Percentiles rank a stretch among this genome's conserved stretches.
These are phyloP conservation scores for Zaprionus gabonicus DNA, from an alignment of 1,140 invertebrate species.

Conservation along the genomic window DNA sequence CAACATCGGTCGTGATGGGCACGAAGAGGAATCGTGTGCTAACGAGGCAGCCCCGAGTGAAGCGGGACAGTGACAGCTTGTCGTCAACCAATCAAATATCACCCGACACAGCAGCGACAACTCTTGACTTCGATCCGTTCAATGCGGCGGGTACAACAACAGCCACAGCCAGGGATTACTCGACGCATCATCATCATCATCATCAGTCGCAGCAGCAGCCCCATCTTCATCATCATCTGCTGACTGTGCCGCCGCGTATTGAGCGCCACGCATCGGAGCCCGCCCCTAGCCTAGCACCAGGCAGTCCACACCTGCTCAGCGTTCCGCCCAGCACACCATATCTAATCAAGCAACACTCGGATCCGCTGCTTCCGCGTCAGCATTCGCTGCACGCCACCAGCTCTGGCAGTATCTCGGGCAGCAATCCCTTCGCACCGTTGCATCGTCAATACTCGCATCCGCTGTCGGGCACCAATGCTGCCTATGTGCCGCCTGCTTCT, in stretches of 20 bases:
- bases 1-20: constrained; percentile 81
- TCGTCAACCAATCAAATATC: constrained; percentile 84
- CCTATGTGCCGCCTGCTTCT: constrained; percentile 61
- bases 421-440: constrained; percentile 82
- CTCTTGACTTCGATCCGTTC: constrained; percentile 84
- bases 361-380: constrained; percentile 87
- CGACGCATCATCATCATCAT: constrained; percentile 68
- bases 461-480: constrained; percentile 59
- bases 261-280: constrained; percentile 87
- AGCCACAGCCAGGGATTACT: constrained; percentile 64
- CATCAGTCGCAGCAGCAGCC: constrained; percentile 24
- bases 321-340: constrained; percentile 86
- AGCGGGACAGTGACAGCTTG: constrained; percentile 86
- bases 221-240: constrained; percentile 70
- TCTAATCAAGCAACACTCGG: constrained; percentile 88
- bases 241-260: constrained; percentile 85
- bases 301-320: constrained; percentile 86
- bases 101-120: constrained; percentile 84
- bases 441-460: constrained; percentile 86
- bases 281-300: constrained; percentile 82
- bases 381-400: constrained; percentile 79
- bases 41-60: constrained; percentile 88
- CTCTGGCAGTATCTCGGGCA: constrained; percentile 82
- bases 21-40: constrained; percentile 87
- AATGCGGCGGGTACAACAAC: constrained; percentile 73